Base-by-base conservation (phyloP, 2,797 vertebrate genomes). In the Crocidura indochinensis region DNA sequence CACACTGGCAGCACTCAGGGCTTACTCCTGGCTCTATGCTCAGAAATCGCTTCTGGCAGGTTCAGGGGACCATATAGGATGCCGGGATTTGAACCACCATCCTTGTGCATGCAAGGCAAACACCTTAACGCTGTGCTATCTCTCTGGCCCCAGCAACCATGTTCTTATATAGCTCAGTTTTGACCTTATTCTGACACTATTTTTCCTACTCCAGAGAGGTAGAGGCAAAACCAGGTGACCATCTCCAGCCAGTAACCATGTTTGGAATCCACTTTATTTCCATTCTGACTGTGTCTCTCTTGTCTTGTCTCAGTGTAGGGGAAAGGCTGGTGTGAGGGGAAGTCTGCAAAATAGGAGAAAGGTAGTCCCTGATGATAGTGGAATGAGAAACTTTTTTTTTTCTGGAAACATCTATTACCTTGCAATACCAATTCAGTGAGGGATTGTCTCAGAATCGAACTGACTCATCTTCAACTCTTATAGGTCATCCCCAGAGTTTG, bases 231-330 rank as follows among this genome's bases (percentile, higher is more conserved):
- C 22, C 14, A 10, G 47, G 24, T 14, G 60, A 11, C 22, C 5
- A 67, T 17, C 19, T 15, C 1, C 24, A 8, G 79, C 20, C 65
- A 49, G 62, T 26, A n/a, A 5, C 0, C 0, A 0, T 56, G 1
- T 65, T 10, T 9, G 67, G 20, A 56, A 38, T 22, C 24, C 20
- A 22, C 60, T 27, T 72, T 19, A 12, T 53, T 79, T 47, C 79
- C n/a, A 9, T n/a, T 31, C n/a, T n/a, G 75, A 44, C 82, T 62
- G 73, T 65, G 44, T 11, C 44, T 8, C 38, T n/a, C 15, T 17
- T 10, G 7, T 8, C 46, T 19, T 19, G 68, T 31, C 29, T 26
- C 0, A 10, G 10, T 2, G 9, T 38, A 29, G 8, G 27, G 22
- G 27, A 1, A 15, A 74, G 31, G 60, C 10, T 9, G n/a, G 67